Base-by-base conservation (phyloP, 2,888 invertebrate genomes). In the Theretra japonica region DNA sequence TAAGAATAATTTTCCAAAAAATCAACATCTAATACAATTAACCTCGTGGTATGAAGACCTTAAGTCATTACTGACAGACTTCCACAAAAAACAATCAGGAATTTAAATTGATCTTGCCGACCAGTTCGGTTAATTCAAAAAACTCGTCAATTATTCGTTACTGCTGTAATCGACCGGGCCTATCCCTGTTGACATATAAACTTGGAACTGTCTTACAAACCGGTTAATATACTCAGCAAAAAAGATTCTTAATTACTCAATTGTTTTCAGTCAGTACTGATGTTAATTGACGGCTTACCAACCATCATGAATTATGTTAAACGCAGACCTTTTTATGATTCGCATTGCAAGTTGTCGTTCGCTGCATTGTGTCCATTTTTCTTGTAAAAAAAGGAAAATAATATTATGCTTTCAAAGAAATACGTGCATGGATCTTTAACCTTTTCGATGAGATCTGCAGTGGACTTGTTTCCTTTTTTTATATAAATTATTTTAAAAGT, bases 231-330 rank as follows among this genome's bases (percentile, higher is more conserved):
- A 5, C 6, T 53, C 23, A n/a, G 41, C 65, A 48, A 65, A 65
- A 65, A 65, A 23, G 17, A 48, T 65, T 48, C 48, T 78, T 80
- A 80, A 80, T 80, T 80, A 73, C 74, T 76, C 80, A 78, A 79
- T 80, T 83, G 82, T 80, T 77, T 77, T 75, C 74, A 41, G 56
- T 73, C 50, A 68, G 59, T 58, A 73, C 79, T 82, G 78, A 79
- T 79, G 70, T 68, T 65, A n/a, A 65, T 56, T 59, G 23, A 65
- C 59, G 68, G 23, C 60, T 65, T 70, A 33, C 71, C 50, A 48
- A 70, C 58, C 71, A 56, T 59, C 68, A 50, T 69, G 70, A 74
- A 71, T 71, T 65, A 72, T 57, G 25, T 72, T 70, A 50, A 74
- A 68, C 53, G 50, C 72, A 59, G 74, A 72, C 72, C 53, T 69